Evolutionary conservation across 1,140 invertebrate species (phyloP).

Genomic region (Hyles vespertilio): DNA sequence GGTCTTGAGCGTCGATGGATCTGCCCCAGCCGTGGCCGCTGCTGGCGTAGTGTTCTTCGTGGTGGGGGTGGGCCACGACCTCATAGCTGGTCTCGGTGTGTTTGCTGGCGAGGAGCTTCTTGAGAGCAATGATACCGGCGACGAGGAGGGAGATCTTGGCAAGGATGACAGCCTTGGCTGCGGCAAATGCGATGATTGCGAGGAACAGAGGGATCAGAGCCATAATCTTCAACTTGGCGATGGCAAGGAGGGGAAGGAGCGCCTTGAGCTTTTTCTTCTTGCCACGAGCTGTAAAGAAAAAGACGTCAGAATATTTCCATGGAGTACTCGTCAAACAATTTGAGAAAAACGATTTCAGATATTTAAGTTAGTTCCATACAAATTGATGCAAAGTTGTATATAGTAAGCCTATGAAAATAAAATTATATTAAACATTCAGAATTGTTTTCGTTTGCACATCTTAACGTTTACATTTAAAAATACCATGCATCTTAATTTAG

Average conservation of each 20-base stretch:
- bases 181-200: slow-evolving; percentile 86
- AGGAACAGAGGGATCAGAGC: slow-evolving; percentile 85
- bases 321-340: too few species aligned
- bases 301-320: too few species aligned
- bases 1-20: slow-evolving; percentile 76
- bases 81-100: slow-evolving; percentile 83
- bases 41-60: slow-evolving; percentile 76
- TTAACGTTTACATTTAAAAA: too few species aligned
- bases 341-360: too few species aligned
- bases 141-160: slow-evolving; percentile 88
- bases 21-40: slow-evolving; percentile 77
- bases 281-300: slow-evolving; percentile 78
- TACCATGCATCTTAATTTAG: too few species aligned
- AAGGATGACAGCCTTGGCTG: slow-evolving; percentile 88
- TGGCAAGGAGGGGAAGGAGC: slow-evolving; percentile 82
- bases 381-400: too few species aligned
- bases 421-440: too few species aligned
- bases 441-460: too few species aligned
- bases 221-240: slow-evolving; percentile 87
- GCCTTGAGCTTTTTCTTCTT: slow-evolving; percentile 86
- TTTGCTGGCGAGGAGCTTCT: slow-evolving; percentile 85
- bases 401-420: too few species aligned
- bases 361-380: too few species aligned
- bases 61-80: slow-evolving; percentile 82
- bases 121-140: slow-evolving; percentile 84